Evolutionary conservation across 2,888 invertebrate genomes (phyloP).

Genomic region (Alviniconcha strummeri): DNA sequence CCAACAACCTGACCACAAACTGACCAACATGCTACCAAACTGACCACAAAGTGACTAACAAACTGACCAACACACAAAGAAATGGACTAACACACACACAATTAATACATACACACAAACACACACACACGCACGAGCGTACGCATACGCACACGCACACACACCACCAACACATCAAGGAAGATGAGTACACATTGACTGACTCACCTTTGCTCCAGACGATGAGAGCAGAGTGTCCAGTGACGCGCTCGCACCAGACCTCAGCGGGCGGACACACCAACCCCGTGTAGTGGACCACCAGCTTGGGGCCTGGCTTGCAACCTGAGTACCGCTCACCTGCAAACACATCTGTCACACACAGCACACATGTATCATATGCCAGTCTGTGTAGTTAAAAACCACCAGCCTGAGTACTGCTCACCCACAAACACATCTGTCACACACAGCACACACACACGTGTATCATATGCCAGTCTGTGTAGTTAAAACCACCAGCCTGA

Average conservation of each 20-base stretch:
- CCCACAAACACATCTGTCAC: not conserved
- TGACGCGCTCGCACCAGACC: conserved; percentile 72
- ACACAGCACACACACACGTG: too few relatives aligned
- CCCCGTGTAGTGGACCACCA: conserved; percentile 70
- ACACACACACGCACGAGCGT: not conserved
- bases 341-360: conserved; percentile 50
- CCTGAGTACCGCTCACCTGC: conserved; percentile 68
- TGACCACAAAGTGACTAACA: too few relatives aligned
- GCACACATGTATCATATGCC: too few relatives aligned
- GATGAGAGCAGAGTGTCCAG: conserved; percentile 73
- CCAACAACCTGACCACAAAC: too few relatives aligned
- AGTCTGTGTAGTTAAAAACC: not conserved
- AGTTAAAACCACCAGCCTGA: too few relatives aligned
- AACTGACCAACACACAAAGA: too few relatives aligned
- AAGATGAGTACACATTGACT: not conserved
- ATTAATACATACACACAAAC: not conserved
- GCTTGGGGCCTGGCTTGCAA: conserved; percentile 69
- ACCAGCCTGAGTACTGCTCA: not conserved
- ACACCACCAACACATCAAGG: conserved; percentile 3
- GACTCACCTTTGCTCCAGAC: conserved; percentile 70
- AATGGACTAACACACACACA: not conserved
- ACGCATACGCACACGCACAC: conserved; percentile 13
- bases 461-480: too few relatives aligned
- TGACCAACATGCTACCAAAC: too few relatives aligned
- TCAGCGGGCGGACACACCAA: conserved; percentile 69